A percentile compares a stretch with the other conserved stretches of the same genome.
These are phyloP conservation scores for Patagioenas fasciata DNA, from an alignment of 2,113 vertebrate genomes.

Conservation along the genomic window DNA sequence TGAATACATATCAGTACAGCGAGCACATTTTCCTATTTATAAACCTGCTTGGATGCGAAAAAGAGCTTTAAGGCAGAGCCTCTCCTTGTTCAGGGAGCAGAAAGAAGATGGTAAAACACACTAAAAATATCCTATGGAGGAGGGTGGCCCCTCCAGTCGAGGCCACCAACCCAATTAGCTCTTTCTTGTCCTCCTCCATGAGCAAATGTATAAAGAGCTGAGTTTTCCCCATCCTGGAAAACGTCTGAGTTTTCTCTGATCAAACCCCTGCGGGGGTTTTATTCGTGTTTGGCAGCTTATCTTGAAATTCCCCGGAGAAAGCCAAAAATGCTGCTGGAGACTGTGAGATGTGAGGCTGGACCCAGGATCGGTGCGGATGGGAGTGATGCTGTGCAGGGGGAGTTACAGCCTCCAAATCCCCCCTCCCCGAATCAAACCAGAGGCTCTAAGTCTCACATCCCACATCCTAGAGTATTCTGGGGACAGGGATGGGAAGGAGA, in stretches of 20 bases:
- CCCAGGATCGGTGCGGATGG: not conserved
- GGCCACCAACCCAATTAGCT: not conserved
- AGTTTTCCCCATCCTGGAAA: not conserved
- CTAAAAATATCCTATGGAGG: not conserved
- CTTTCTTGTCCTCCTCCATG: rapidly evolving
- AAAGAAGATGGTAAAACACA: not conserved
- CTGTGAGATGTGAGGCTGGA: rapidly evolving
- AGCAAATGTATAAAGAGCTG: not conserved
- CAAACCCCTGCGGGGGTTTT: not conserved
- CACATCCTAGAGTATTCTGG: no score
- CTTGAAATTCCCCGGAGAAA: not conserved
- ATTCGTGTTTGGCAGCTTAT: not conserved
- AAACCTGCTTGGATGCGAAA: not conserved
- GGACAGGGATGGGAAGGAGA: not conserved
- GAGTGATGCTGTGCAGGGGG: not conserved
- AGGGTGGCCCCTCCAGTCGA: rapidly evolving
- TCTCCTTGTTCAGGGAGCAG: not conserved
- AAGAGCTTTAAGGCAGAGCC: not conserved
- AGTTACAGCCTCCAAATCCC: not conserved
- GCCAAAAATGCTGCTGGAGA: not conserved
- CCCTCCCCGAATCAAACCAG: not conserved
- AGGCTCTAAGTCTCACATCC: not conserved
- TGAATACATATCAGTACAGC: not conserved
- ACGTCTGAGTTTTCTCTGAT: not conserved
- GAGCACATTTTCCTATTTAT: not conserved